Evolutionary conservation across 1,140 invertebrate species (phyloP).

Genomic region (Patella vulgata): DNA sequence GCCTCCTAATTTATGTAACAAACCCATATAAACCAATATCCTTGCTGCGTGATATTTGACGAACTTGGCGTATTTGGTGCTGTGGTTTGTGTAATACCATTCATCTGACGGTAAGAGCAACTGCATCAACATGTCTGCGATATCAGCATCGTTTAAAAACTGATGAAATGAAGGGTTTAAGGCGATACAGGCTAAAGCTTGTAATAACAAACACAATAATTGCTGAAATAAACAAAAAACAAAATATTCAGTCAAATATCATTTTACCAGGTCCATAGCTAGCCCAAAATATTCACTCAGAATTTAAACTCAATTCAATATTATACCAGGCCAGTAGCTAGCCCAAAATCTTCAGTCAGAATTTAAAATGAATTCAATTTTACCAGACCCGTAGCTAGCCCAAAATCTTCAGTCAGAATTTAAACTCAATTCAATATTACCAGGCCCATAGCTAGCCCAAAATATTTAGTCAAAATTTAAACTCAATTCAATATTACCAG

Average conservation of each 20-base stretch:
- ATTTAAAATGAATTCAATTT: too few relatives aligned
- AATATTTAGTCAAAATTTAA: too few relatives aligned
- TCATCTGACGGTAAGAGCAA: constrained; percentile 78
- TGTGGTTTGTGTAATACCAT: constrained; percentile 81
- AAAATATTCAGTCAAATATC: neutral
- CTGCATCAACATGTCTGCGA: constrained; percentile 76
- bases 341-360: neutral
- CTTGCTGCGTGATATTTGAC: constrained; percentile 79
- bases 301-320: neutral
- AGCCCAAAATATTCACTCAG: neutral
- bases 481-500: too few relatives aligned
- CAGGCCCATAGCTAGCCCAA: too few relatives aligned
- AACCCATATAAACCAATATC: constrained; percentile 74
- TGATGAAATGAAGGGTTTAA: constrained; percentile 72
- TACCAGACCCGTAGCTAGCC: too few relatives aligned
- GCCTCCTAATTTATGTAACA: constrained; percentile 69
- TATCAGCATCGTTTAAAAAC: constrained; percentile 71
- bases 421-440: too few relatives aligned
- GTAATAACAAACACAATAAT: constrained; percentile 76
- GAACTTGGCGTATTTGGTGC: constrained; percentile 76
- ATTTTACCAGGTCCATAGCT: neutral
- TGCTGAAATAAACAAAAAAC: constrained; percentile 68
- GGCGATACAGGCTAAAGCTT: constrained; percentile 75
- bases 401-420: too few relatives aligned
- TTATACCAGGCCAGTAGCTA: neutral